These are phyloP conservation scores for Asarcornis scutulata DNA, from an alignment of 2,113 vertebrate genomes.

Conservation along the genomic window DNA sequence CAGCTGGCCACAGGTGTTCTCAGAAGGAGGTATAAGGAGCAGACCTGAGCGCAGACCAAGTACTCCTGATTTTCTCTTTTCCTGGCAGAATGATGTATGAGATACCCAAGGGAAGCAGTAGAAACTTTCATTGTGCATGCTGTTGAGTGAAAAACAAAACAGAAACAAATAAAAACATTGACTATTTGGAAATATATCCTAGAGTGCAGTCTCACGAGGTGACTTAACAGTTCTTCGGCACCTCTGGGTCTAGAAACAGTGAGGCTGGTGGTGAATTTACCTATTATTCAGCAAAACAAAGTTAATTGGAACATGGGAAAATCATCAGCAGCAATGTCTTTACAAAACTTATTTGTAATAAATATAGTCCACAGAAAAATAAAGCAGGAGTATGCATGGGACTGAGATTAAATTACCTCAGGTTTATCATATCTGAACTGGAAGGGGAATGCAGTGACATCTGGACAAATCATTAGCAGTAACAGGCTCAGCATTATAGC, in stretches of 20 bases:
- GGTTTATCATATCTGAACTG: not conserved
- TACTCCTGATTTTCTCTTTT: not conserved
- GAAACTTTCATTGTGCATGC: not conserved
- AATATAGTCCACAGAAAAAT: not conserved
- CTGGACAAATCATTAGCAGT: conserved; percentile 30
- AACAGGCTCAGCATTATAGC: not conserved
- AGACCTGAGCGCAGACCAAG: not conserved
- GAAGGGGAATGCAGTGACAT: not conserved
- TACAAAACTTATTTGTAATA: not conserved
- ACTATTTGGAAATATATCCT: not conserved
- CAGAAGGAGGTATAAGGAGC: not conserved
- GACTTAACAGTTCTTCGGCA: not conserved
- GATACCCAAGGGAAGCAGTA: not conserved
- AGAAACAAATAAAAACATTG: not conserved
- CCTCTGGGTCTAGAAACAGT: not conserved
- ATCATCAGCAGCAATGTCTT: not conserved
- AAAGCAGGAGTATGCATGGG: not conserved
- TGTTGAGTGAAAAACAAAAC: not conserved
- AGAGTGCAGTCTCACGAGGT: not conserved
- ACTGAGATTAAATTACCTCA: not conserved
- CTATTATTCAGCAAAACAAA: not conserved
- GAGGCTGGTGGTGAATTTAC: not conserved
- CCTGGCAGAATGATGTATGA: not conserved
- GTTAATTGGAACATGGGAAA: conserved; percentile 33
- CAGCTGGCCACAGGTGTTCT: not conserved